These are phyloP conservation scores for Leucoptera coffeella DNA, from an alignment of 2,888 invertebrate species.

Conservation along the genomic window DNA sequence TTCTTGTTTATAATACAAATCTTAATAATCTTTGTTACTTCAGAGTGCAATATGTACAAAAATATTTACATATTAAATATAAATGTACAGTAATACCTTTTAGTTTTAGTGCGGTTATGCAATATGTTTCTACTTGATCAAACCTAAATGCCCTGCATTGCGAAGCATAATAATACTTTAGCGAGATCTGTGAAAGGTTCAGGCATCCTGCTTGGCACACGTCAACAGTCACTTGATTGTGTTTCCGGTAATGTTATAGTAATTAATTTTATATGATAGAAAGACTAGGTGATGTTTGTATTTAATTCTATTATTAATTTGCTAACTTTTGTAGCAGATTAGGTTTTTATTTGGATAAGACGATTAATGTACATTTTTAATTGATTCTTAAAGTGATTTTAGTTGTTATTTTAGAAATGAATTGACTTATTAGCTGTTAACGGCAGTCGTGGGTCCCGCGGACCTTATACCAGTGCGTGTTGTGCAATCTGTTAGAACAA, in stretches of 20 bases:
- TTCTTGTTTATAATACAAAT: too few species aligned
- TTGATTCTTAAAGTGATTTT: slow-evolving; percentile 52
- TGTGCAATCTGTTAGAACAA: slow-evolving; percentile 35
- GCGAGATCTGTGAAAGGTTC: too few species aligned
- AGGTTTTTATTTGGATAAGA: slow-evolving; percentile 46
- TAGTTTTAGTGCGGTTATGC: slow-evolving; percentile 50
- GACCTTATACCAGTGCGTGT: slow-evolving; percentile 40
- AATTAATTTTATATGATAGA: slow-evolving; percentile 43
- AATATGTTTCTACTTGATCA: slow-evolving; percentile 30
- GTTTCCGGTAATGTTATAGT: slow-evolving; percentile 48
- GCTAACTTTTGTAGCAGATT: slow-evolving; percentile 53
- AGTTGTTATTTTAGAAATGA: slow-evolving; percentile 52
- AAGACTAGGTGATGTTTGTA: slow-evolving; percentile 47
- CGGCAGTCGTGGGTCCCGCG: slow-evolving; percentile 34
- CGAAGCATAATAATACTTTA: too few species aligned
- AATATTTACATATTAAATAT: slow-evolving; percentile 56
- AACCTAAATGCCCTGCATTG: too few species aligned
- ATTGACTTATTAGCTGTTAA: slow-evolving; percentile 43
- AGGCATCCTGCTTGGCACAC: too few species aligned
- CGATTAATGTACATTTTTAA: slow-evolving; percentile 50
- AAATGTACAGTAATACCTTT: slow-evolving; percentile 47
- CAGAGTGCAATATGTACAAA: slow-evolving; percentile 71
- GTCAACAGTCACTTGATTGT: slow-evolving; percentile 26
- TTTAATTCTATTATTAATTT: slow-evolving; percentile 52
- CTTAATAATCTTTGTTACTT: slow-evolving; percentile 46